These are phyloP conservation scores for Magallana gigas DNA, from an alignment of 1,140 invertebrate genomes.

Conservation along the genomic window DNA sequence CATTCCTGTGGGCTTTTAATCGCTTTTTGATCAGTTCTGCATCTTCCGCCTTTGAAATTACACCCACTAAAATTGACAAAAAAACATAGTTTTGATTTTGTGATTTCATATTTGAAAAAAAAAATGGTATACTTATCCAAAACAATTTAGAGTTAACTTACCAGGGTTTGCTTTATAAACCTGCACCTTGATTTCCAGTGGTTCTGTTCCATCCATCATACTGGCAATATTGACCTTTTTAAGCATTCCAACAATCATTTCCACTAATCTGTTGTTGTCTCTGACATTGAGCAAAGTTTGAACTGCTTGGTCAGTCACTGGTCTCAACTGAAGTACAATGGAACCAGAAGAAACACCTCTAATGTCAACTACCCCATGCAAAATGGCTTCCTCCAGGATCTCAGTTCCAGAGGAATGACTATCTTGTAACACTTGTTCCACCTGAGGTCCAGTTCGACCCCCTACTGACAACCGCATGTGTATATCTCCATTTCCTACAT, in stretches of 20 bases:
- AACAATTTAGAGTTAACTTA: neutral
- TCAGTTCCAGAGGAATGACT: neutral
- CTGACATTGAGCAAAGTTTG: neutral
- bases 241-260: neutral
- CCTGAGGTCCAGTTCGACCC: neutral
- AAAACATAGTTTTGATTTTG: too few species aligned
- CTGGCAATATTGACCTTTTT: neutral
- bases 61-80: too few species aligned
- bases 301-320: neutral
- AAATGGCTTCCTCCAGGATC: constrained; percentile 7
- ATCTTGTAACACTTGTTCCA: neutral
- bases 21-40: neutral
- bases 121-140: neutral
- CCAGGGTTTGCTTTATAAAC: neutral
- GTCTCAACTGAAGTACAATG: neutral
- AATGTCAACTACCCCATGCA: neutral
- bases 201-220: neutral
- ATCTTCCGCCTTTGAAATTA: neutral
- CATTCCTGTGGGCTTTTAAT: neutral
- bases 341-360: neutral
- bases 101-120: too few species aligned
- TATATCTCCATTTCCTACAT: neutral
- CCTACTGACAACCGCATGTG: neutral
- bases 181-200: neutral
- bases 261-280: constrained; percentile 13